Evolutionary conservation across 2,888 invertebrate genomes (phyloP).

Genomic region (Leptopterna dolabrata): DNA sequence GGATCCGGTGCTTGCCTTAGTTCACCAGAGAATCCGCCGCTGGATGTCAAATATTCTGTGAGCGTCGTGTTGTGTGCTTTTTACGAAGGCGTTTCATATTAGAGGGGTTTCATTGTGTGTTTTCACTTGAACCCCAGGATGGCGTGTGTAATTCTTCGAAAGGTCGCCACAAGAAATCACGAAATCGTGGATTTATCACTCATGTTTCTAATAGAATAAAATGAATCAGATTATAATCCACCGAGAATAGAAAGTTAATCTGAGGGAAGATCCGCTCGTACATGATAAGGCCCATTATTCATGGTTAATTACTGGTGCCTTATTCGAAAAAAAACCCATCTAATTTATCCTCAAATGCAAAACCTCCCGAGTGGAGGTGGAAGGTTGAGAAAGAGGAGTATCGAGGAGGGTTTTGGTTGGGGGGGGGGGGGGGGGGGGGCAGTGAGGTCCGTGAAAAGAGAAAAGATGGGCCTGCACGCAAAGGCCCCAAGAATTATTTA

Average conservation of each 20-base stretch:
- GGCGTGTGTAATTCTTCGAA: background rate
- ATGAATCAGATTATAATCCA: constrained; percentile 35
- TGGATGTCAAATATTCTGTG: too few species aligned
- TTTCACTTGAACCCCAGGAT: too few species aligned
- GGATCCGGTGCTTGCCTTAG: too few species aligned
- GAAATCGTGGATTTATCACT: background rate
- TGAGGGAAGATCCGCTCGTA: background rate
- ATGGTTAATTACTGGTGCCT: constrained; percentile 42
- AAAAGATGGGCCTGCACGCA: constrained; percentile 39
- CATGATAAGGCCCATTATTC: constrained; percentile 43
- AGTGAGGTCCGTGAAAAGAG: background rate
- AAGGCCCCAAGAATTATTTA: constrained; percentile 39
- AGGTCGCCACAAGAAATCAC: background rate
- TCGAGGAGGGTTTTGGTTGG: too few species aligned
- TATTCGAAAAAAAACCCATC: constrained; percentile 23
- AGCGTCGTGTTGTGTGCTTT: too few species aligned
- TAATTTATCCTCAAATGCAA: constrained; percentile 43
- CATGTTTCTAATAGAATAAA: constrained; percentile 32
- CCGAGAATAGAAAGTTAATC: constrained; percentile 25
- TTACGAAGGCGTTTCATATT: too few species aligned
- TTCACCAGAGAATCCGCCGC: too few species aligned
- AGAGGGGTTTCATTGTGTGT: too few species aligned
- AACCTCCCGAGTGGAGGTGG: background rate
- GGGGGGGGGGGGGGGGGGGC: background rate
- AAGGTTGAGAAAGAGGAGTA: constrained; percentile 3